A percentile compares a stretch with the other conserved stretches of the same genome.
These are phyloP conservation scores for Stegana nigrithorax DNA, from an alignment of 2,888 invertebrate species.

Conservation along the genomic window DNA sequence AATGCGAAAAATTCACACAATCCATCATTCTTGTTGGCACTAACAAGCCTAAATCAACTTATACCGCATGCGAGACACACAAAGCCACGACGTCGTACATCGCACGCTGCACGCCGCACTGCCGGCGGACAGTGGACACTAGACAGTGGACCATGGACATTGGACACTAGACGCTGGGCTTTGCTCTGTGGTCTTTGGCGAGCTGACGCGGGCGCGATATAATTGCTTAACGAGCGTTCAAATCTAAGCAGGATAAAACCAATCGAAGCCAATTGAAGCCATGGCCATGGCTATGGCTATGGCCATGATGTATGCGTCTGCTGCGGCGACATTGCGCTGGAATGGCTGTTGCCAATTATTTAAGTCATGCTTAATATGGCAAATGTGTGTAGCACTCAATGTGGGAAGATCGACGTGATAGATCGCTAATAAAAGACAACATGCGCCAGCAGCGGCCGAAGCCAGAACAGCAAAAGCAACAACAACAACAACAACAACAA, in stretches of 20 bases:
- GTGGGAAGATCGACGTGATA: too few species aligned
- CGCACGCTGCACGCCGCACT: neutral
- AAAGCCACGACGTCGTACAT: too few species aligned
- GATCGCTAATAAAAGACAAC: too few species aligned
- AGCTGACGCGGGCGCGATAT: constrained; percentile 45
- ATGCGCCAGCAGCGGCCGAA: too few species aligned
- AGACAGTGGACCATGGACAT: neutral
- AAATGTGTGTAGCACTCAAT: constrained; percentile 35
- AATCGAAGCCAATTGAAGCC: neutral
- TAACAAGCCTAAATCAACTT: constrained; percentile 64
- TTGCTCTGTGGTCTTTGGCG: constrained; percentile 9
- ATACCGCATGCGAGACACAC: constrained; percentile 15
- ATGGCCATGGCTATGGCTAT: neutral
- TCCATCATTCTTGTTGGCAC: constrained; percentile 64
- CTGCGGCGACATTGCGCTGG: constrained; percentile 1
- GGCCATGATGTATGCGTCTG: constrained; percentile 10
- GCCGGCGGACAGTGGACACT: neutral
- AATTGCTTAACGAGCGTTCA: constrained; percentile 35
- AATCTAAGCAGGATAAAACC: constrained; percentile 28
- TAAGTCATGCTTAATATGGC: constrained; percentile 54
- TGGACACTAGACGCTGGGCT: neutral
- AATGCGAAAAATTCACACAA: constrained; percentile 67
- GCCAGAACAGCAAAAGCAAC: neutral
- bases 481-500: constrained; percentile 4
- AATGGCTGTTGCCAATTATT: constrained; percentile 33